Evolutionary conservation across 2,797 vertebrate species (phyloP).

Genomic region (Antrozous pallidus): DNA sequence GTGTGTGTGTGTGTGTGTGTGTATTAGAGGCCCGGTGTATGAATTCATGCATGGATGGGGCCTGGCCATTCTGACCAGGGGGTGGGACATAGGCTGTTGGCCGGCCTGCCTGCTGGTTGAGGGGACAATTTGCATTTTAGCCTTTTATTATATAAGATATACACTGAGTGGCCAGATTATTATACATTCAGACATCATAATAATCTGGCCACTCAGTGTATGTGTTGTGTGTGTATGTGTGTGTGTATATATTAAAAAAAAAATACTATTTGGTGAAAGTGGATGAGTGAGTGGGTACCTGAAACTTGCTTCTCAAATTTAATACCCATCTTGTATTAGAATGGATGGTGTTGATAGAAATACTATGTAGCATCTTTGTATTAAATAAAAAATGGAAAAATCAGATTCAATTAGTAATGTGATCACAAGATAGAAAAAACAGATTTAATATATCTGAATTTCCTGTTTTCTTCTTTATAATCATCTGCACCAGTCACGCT

Average conservation of each 20-base stretch:
- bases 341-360: background rate
- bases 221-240: too few species aligned
- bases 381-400: background rate
- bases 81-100: too few species aligned
- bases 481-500: background rate
- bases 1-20: too few species aligned
- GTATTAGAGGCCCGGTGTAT: too few species aligned
- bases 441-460: conserved; percentile 13
- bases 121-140: too few species aligned
- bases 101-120: too few species aligned
- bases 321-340: background rate
- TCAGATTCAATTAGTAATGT: background rate
- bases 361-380: background rate
- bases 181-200: too few species aligned
- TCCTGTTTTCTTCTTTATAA: conserved; percentile 1
- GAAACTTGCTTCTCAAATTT: conserved; percentile 18
- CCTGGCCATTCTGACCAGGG: too few species aligned
- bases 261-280: background rate
- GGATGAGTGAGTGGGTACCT: background rate
- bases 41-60: too few species aligned
- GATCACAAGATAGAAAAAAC: conserved; percentile 9
- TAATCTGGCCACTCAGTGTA: too few species aligned
- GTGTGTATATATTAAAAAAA: background rate
- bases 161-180: too few species aligned
- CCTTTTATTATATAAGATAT: too few species aligned